These are phyloP conservation scores for Pygmarrhopalites habei DNA, from an alignment of 1,140 invertebrate species.

Conservation along the genomic window DNA sequence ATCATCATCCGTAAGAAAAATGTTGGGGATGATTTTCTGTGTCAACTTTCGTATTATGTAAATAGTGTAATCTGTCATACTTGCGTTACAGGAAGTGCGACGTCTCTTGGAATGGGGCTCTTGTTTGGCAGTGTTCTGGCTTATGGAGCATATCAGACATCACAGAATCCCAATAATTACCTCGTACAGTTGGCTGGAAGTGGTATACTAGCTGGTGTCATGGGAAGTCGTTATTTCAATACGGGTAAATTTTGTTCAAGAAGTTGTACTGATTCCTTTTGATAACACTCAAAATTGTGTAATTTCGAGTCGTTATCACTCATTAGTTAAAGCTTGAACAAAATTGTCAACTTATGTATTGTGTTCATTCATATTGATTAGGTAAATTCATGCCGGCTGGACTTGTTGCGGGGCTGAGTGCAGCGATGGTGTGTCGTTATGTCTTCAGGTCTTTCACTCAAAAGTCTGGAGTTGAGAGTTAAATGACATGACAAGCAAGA, in stretches of 20 bases:
- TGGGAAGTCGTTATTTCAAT: conserved; percentile 81
- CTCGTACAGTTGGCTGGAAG: conserved; percentile 61
- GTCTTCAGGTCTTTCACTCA: conserved; percentile 19
- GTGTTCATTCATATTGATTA: no score
- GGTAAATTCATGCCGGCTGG: conserved; percentile 96
- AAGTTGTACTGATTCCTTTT: no score
- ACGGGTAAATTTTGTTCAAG: no score
- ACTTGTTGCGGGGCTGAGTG: conserved; percentile 50
- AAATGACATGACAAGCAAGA: no score
- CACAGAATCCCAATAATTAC: conserved; percentile 55
- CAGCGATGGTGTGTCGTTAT: conserved; percentile 30
- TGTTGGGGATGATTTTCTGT: not conserved
- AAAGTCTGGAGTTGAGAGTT: no score
- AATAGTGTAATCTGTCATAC: no score
- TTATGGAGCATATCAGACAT: conserved; percentile 76
- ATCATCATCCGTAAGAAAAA: not conserved
- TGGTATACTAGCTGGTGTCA: conserved; percentile 67
- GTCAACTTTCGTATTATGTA: conserved; percentile 6
- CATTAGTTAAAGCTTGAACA: no score
- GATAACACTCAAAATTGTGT: no score
- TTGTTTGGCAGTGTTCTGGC: conserved; percentile 75
- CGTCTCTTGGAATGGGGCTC: conserved; percentile 73
- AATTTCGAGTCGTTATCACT: no score
- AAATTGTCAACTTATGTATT: no score
- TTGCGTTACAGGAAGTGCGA: conserved; percentile 59